Percentiles rank a stretch among this genome's conserved stretches.
Evolutionary conservation across 2,888 invertebrate genomes (phyloP).

Genomic region (Sarcophaga carnaria): DNA sequence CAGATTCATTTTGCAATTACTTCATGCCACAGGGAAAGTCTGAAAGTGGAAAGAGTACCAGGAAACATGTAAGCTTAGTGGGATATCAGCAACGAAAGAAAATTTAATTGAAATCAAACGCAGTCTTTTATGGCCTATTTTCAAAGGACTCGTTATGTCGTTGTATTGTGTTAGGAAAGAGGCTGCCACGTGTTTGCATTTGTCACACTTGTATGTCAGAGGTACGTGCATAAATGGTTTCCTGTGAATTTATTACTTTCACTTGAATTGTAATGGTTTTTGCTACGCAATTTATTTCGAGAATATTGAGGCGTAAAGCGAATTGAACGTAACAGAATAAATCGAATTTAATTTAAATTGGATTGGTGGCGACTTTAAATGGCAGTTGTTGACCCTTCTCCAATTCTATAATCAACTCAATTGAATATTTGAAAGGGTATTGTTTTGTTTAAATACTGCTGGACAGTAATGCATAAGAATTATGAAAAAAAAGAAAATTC

Average conservation of each 20-base stretch:
- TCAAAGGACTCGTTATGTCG: not conserved
- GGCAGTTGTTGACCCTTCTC: too few relatives aligned
- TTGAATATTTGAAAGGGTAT: too few relatives aligned
- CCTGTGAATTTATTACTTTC: not conserved
- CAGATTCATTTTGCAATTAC: too few relatives aligned
- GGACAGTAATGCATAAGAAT: too few relatives aligned
- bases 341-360: too few relatives aligned
- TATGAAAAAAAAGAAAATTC: too few relatives aligned
- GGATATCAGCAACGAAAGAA: not conserved
- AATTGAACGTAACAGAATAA: too few relatives aligned
- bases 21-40: not conserved
- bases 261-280: not conserved
- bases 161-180: not conserved
- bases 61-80: conserved; percentile 7
- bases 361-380: too few relatives aligned
- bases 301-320: too few relatives aligned
- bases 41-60: not conserved
- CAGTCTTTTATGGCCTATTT: not conserved
- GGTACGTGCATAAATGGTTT: not conserved
- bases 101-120: conserved; percentile 15
- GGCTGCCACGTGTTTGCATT: conserved; percentile 22
- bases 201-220: conserved; percentile 29
- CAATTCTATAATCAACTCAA: too few relatives aligned
- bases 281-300: not conserved
- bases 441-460: too few relatives aligned